Conservation (phyloP, 1,140 invertebrate species). For the Micrasema longulum region DNA sequence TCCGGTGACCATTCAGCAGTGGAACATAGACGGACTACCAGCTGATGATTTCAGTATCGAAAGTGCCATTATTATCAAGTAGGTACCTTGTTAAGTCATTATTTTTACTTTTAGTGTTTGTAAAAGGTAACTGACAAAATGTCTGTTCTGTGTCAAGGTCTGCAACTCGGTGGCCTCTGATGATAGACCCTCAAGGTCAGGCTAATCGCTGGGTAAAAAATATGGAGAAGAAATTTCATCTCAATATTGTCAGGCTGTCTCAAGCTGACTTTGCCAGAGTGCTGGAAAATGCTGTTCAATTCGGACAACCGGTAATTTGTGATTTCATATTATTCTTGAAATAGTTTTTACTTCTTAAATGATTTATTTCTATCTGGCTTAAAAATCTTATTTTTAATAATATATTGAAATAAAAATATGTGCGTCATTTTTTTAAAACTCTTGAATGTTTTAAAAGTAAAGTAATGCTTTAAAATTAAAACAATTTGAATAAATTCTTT, state of each 20-base stretch:
- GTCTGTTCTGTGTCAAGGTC: conserved; percentile 68
- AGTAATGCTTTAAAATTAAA: no score
- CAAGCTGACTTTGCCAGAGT: conserved; percentile 87
- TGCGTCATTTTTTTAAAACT: no score
- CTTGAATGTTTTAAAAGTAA: no score
- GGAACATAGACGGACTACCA: conserved; percentile 92
- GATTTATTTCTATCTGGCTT: no score
- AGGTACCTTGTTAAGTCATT: not conserved
- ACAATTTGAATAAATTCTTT: no score
- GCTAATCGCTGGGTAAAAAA: conserved; percentile 93
- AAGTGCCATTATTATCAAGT: conserved; percentile 91
- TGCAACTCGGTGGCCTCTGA: conserved; percentile 86
- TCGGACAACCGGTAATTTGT: conserved; percentile 83
- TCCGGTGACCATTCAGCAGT: conserved; percentile 87
- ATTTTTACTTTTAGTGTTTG: no score
- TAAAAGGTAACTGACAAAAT: no score
- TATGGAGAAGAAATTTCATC: conserved; percentile 88
- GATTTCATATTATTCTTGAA: no score
- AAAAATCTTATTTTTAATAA: no score
- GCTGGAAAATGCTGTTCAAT: conserved; percentile 93
- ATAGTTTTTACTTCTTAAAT: no score
- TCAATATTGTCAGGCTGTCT: conserved; percentile 84
- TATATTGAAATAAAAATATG: no score
- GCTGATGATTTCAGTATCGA: conserved; percentile 91
- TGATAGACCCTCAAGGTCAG: conserved; percentile 89